These are phyloP conservation scores for Melozone crissalis DNA, from an alignment of 2,113 vertebrate species.

Conservation along the genomic window DNA sequence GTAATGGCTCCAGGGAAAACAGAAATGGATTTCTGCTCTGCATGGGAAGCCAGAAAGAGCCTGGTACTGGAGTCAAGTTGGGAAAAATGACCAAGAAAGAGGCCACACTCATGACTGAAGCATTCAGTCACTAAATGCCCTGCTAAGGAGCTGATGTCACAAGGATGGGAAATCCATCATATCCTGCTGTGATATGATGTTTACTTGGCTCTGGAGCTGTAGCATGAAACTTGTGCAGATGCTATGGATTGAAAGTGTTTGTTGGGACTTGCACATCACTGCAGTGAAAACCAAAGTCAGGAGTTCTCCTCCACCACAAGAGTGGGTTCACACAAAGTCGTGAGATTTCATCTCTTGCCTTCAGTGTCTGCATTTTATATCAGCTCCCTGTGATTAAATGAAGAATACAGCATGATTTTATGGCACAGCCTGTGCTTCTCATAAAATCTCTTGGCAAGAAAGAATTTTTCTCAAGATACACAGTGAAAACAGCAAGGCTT, in stretches of 20 bases:
- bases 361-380: background rate
- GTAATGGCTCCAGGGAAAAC: background rate
- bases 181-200: background rate
- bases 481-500: background rate
- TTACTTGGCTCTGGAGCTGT: background rate
- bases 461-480: background rate
- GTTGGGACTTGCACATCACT: background rate
- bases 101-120: rapidly evolving
- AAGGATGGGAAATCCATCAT: background rate
- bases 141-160: background rate
- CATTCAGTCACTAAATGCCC: background rate
- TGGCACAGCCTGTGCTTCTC: background rate
- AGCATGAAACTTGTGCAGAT: background rate
- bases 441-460: background rate
- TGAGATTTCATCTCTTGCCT: background rate
- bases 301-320: background rate
- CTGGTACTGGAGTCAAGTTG: background rate
- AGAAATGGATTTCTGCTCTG: background rate
- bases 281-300: background rate
- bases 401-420: background rate
- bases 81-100: background rate
- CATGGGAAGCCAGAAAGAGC: background rate
- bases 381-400: background rate
- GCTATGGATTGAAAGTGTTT: background rate
- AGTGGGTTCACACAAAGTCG: background rate